Base-by-base conservation (phyloP, 1,140 invertebrate genomes). In the Caenorhabditis inopinata region DNA sequence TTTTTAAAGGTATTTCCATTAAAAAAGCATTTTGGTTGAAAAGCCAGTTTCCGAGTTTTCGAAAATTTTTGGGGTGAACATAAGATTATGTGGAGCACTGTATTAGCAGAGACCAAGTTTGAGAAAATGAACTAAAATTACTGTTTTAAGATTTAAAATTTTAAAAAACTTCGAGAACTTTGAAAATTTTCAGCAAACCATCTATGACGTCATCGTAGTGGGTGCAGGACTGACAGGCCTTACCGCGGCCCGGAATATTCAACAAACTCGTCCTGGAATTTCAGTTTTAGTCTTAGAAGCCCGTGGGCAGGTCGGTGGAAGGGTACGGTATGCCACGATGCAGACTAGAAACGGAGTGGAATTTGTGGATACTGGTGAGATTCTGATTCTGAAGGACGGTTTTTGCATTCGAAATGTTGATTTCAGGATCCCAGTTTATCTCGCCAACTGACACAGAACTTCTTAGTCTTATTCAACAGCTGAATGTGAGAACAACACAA, bases 141-240 rank as follows among this genome's bases (percentile, higher is more conserved):
- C n/a, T n/a, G n/a, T n/a, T n/a, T n/a, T n/a, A n/a, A n/a, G n/a
- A n/a, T n/a, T n/a, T n/a, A n/a, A n/a, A n/a, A n/a, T n/a, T n/a
- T n/a, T n/a, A n/a, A n/a, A 38, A 68, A 68, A 38, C 32, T 68
- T 68, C 0, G n/a, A n/a, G n/a, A n/a, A n/a, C n/a, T n/a, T n/a
- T n/a, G n/a, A n/a, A 0, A 21, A 68, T 29, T 14, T 68, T 27
- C 58, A 68, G 58, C 58, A 68, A 42, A 7, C 32, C 14, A 68
- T 49, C 21, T 81, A 81, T 23, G 80, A 81, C 42, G 80, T 81
- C 23, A 74, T 77, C 53, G 68, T 81, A 1, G 80, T 81, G 1
- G 80, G 80, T 2, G 80, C 80, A 18, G 80, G 80, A 21, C 80
- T 81, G 1, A 77, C 80, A 25, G 80, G 80, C 12, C 80, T 81